Evolutionary conservation across 2,888 invertebrate genomes (phyloP).

Genomic region (Torymus aiolomorphi): DNA sequence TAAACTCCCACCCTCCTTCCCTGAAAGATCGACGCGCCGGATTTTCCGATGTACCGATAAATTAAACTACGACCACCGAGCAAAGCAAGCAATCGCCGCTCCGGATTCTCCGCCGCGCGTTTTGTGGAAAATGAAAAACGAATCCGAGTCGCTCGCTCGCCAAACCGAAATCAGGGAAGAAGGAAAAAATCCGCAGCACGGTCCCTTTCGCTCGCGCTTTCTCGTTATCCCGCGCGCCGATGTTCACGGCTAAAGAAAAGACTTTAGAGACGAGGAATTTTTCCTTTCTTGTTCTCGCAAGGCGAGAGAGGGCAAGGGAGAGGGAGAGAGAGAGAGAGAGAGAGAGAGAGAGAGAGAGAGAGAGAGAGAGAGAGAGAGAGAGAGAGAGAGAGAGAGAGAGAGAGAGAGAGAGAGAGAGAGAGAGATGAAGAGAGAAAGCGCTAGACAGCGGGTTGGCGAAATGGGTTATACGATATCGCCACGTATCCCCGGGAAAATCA

Average conservation of each 20-base stretch:
- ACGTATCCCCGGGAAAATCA: constrained; percentile 11
- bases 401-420: constrained; percentile 5
- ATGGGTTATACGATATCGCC: constrained; percentile 28
- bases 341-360: neutral
- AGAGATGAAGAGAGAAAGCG: constrained; percentile 5
- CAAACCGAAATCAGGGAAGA: no score
- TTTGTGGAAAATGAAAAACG: no score
- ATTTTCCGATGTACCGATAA: no score
- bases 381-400: neutral
- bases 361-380: constrained; percentile 11
- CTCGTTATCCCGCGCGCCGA: neutral
- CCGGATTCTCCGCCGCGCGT: no score
- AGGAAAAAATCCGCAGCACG: neutral
- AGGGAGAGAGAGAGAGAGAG: constrained; percentile 11
- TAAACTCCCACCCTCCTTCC: no score
- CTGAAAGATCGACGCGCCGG: no score
- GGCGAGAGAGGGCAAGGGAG: no score
- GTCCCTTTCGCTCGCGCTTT: neutral
- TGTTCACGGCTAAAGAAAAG: neutral
- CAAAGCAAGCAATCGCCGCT: no score
- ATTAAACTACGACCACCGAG: no score
- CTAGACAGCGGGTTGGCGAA: constrained; percentile 3
- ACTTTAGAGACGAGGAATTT: neutral
- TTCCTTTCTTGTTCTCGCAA: no score
- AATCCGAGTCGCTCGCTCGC: no score